Conservation (phyloP, 1,140 invertebrate genomes). For the Andrena cerasifolii region DNA sequence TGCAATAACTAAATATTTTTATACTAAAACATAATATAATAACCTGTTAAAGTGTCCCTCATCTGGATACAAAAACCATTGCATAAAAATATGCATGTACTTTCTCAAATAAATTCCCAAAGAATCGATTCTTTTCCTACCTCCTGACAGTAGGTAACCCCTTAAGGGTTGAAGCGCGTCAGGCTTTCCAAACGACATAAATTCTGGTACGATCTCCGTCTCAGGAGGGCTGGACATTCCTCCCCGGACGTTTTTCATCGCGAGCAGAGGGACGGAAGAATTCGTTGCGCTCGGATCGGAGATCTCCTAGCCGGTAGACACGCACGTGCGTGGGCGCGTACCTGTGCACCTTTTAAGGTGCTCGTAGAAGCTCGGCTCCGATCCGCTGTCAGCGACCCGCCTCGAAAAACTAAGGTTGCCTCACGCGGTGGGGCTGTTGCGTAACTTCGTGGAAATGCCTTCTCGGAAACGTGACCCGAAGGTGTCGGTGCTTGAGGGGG, state of each 20-base stretch:
- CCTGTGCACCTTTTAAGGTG: constrained; percentile 31
- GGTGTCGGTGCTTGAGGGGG: too few relatives aligned
- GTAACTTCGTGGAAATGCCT: background rate
- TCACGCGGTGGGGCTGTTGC: background rate
- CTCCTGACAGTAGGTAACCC: too few relatives aligned
- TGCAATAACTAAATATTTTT: too few relatives aligned
- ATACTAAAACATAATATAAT: too few relatives aligned
- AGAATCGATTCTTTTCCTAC: too few relatives aligned
- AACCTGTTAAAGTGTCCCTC: too few relatives aligned
- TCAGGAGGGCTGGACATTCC: background rate
- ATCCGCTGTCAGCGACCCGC: background rate
- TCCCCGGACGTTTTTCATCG: background rate
- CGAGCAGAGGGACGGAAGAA: background rate
- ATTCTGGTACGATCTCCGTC: background rate
- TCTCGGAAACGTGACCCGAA: background rate
- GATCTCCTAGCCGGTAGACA: background rate
- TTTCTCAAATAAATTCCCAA: too few relatives aligned
- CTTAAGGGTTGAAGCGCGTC: too few relatives aligned
- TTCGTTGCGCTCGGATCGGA: background rate
- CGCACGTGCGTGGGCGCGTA: constrained; percentile 44
- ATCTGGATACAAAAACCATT: too few relatives aligned
- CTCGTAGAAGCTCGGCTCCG: background rate
- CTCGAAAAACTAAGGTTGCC: background rate
- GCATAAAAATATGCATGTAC: too few relatives aligned
- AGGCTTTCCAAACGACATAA: too few relatives aligned